Percentiles rank a stretch among this genome's conserved stretches.
These are phyloP conservation scores for Paradoxurus hermaphroditus DNA, from an alignment of 2,113 vertebrate species.

Conservation along the genomic window DNA sequence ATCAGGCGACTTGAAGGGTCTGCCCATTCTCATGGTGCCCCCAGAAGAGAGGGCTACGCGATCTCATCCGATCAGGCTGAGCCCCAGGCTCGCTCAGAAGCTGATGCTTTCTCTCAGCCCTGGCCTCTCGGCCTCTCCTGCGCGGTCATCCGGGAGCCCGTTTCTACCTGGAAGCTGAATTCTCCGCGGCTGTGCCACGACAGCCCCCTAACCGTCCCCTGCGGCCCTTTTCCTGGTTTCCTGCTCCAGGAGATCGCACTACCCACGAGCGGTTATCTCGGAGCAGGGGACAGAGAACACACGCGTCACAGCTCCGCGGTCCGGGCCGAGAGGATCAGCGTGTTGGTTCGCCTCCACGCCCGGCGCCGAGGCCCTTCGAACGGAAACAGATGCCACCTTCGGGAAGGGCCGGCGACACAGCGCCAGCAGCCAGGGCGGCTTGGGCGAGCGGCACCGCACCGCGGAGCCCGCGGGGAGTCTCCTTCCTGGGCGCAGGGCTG, in stretches of 20 bases:
- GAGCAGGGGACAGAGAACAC: not conserved
- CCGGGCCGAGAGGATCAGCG: not conserved
- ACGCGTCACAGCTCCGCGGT: fast-evolving
- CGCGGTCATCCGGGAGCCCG: fast-evolving
- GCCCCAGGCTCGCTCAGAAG: not conserved
- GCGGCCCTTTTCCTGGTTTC: not conserved
- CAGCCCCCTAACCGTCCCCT: fast-evolving
- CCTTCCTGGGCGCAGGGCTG: not conserved
- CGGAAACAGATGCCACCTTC: not conserved
- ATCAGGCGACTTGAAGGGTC: not conserved
- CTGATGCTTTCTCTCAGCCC: not conserved
- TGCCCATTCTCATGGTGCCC: too few species aligned
- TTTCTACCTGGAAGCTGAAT: not conserved
- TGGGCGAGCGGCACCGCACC: not conserved
- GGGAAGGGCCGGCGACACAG: not conserved
- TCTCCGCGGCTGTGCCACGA: fast-evolving
- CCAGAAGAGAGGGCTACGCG: not conserved
- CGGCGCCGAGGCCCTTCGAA: not conserved
- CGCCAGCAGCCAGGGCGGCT: not conserved
- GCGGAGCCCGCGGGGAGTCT: too few species aligned
- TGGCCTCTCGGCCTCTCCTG: not conserved
- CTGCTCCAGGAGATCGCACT: too few species aligned
- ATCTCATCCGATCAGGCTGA: not conserved
- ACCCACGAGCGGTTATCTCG: not conserved
- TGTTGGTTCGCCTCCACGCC: too few species aligned